phyloP scores from a whole-genome alignment of 2,888 invertebrate species.

The Calephelis perditalis region DNA sequence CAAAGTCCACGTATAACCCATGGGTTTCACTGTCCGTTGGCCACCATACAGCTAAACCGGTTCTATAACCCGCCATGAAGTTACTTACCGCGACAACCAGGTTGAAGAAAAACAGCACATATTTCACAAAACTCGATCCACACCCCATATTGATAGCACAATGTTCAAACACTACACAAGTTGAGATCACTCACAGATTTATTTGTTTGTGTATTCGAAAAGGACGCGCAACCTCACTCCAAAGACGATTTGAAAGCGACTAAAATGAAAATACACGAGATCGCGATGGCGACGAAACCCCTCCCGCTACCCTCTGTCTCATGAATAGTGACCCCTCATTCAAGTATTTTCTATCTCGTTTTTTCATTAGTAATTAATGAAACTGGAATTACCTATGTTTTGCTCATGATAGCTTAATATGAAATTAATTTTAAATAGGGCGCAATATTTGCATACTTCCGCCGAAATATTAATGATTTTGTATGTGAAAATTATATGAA shows the following conservation, averaged over 20 bases:
- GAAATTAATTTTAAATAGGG: too few relatives aligned
- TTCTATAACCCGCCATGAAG: slow-evolving; percentile 48
- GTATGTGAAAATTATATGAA: background rate
- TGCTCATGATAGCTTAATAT: too few relatives aligned
- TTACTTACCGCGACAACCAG: slow-evolving; percentile 86
- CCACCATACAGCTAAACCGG: slow-evolving; percentile 65
- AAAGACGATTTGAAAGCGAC: slow-evolving; percentile 51
- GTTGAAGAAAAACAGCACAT: slow-evolving; percentile 89
- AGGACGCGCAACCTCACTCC: slow-evolving; percentile 36
- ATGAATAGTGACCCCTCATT: slow-evolving; percentile 64
- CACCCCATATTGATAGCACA: slow-evolving; percentile 79
- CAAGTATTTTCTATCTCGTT: slow-evolving; percentile 50
- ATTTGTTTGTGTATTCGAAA: slow-evolving; percentile 41
- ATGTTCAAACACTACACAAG: slow-evolving; percentile 56
- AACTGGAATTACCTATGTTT: slow-evolving; percentile 7
- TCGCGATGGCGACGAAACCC: slow-evolving; percentile 61
- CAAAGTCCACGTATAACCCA: slow-evolving; percentile 33
- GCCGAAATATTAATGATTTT: background rate
- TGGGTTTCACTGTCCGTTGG: slow-evolving; percentile 52
- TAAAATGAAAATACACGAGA: slow-evolving; percentile 54
- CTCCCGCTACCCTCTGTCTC: slow-evolving; percentile 33
- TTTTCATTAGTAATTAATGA: slow-evolving; percentile 31
- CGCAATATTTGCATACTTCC: background rate
- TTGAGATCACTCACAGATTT: slow-evolving; percentile 55
- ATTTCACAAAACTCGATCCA: slow-evolving; percentile 88